Percentiles rank a stretch among this genome's conserved stretches.
Conservation (phyloP, 2,113 vertebrate species). For the Camelus dromedarius region DNA sequence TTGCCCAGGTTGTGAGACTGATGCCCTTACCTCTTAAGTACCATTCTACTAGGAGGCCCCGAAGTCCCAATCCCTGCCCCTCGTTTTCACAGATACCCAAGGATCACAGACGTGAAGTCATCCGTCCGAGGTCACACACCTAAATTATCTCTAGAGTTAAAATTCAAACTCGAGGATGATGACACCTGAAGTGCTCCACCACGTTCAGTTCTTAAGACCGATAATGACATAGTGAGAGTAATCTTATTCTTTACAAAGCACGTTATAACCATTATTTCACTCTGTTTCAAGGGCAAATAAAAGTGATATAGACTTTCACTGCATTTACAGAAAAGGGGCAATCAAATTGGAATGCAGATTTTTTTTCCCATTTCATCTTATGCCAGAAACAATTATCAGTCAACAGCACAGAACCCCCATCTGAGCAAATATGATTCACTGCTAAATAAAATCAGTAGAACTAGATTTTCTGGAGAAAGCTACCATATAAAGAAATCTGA, state of each 20-base stretch:
- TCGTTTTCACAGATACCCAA: background rate
- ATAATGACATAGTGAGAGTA: background rate
- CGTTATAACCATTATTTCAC: background rate
- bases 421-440: background rate
- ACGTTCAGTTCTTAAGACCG: background rate
- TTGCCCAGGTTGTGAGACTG: background rate
- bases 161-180: background rate
- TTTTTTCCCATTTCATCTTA: background rate
- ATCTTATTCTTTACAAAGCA: background rate
- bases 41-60: background rate
- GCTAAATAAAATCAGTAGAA: background rate
- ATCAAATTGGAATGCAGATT: background rate
- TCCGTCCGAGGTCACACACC: background rate
- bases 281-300: background rate
- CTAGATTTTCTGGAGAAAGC: background rate
- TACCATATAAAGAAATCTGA: background rate
- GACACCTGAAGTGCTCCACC: background rate
- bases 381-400: background rate
- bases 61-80: background rate
- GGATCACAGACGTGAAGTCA: background rate
- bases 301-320: background rate
- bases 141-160: background rate
- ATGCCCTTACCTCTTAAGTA: accelerated
- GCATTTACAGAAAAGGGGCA: background rate
- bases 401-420: background rate